Percentiles rank a stretch among this genome's conserved stretches.
These are phyloP conservation scores for Pogonognathellus flavescens DNA, from an alignment of 1,140 invertebrate genomes.

Conservation along the genomic window DNA sequence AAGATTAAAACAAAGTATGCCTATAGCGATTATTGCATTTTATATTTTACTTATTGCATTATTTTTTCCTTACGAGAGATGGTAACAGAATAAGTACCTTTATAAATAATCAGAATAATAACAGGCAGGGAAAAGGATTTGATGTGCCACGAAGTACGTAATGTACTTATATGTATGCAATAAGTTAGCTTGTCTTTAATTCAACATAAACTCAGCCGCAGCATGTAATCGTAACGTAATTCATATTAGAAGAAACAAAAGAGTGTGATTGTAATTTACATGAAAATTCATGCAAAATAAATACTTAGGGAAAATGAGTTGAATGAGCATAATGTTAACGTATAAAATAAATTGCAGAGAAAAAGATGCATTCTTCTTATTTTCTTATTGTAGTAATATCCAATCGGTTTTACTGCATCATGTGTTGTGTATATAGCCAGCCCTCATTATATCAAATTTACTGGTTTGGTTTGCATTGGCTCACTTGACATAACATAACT, in stretches of 20 bases:
- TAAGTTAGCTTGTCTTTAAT: not conserved
- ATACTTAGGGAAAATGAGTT: not conserved
- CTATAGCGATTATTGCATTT: not conserved
- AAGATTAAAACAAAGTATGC: constrained; percentile 18
- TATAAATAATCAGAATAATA: constrained; percentile 39
- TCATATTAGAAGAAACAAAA: constrained; percentile 45
- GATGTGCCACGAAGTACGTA: not conserved
- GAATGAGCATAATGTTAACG: not conserved
- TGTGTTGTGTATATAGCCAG: too few relatives aligned
- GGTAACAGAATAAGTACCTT: constrained; percentile 8
- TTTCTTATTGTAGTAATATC: too few relatives aligned
- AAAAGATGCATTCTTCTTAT: constrained; percentile 17
- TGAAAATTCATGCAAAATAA: constrained; percentile 44
- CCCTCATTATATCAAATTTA: too few relatives aligned
- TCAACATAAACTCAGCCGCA: constrained; percentile 29
- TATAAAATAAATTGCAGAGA: constrained; percentile 43
- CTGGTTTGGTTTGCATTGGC: too few relatives aligned
- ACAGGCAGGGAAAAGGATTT: constrained; percentile 12
- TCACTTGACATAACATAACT: too few relatives aligned
- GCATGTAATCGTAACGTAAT: constrained; percentile 35
- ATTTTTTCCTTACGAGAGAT: not conserved
- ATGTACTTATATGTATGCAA: constrained; percentile 1
- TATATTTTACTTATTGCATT: not conserved
- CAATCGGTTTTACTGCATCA: too few relatives aligned
- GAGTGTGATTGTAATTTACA: constrained; percentile 45